Evolutionary conservation across 2,888 invertebrate species (phyloP), one percentile per base, ranked within the genome.

Genomic region (Drosophila trichaetosa): DNA sequence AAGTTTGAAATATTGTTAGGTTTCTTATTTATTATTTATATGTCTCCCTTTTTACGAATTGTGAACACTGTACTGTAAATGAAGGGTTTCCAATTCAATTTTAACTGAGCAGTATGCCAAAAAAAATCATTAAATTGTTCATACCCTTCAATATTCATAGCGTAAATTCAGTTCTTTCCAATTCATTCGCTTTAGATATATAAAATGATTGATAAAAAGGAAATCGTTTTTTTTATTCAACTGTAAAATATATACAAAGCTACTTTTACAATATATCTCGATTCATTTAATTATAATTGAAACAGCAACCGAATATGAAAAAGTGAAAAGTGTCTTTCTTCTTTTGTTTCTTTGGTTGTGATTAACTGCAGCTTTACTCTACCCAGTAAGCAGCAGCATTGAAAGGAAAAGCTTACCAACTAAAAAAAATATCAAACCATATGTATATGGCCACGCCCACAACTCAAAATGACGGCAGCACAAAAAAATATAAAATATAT

Each of bases 361-460:
- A 69, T 59, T 60, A 69, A 68, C 59, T 68, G 59, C 27, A 38
- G 52, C 33, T 48, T 40, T 46, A 46, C 58, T 58, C 27, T 6
- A 21, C 10, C 31, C 36, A 34, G 27, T 36, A 27, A 57, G 36
- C 56, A 27, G 49, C 6, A 27, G 31, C 36, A 42, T 52, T 57
- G 31, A 52, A 57, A 52, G 33, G 46, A 33, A 58, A 58, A 58
- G 53, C 68, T 48, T 27, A 13, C 34, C 31, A 29, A 29, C 1
- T 1, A 58, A 24, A 27, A 38, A 52, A 67, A 2, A 34, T 16
- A 18, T n/a, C 4, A 46, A 46, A 16, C 24, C 46, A 27, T 54
- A 38, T 27, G 11, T n/a, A 29, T 33, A 6, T 57, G 46, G 29
- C 58, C 60, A 65, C 57, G 61, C 51, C 57, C 60, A 33, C 46